Evolutionary conservation across 1,140 invertebrate genomes (phyloP).

Genomic region (Cydia amplana): DNA sequence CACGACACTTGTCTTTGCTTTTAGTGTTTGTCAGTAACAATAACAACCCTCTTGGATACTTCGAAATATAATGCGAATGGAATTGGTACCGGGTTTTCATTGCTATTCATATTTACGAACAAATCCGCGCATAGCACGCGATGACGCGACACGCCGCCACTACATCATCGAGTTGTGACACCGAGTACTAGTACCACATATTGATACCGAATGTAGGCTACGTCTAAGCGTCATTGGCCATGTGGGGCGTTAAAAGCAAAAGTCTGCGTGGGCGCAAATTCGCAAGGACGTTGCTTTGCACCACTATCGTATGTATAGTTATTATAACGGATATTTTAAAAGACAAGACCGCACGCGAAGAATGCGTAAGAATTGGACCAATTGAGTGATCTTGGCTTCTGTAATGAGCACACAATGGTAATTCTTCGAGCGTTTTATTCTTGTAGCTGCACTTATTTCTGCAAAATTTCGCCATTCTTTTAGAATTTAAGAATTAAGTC

Average conservation of each 20-base stretch:
- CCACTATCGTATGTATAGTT: constrained; percentile 8
- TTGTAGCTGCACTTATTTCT: neutral
- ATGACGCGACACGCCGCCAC: neutral
- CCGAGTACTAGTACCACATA: neutral
- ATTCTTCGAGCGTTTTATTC: neutral
- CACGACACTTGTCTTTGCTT: too few species aligned
- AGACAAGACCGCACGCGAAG: neutral
- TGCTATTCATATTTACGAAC: too few species aligned
- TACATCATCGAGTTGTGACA: neutral
- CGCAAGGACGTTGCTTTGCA: constrained; percentile 23
- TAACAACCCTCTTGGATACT: too few species aligned
- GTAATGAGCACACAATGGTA: neutral
- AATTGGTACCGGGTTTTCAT: too few species aligned
- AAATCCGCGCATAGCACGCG: neutral
- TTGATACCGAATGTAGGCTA: constrained; percentile 24
- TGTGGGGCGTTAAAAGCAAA: constrained; percentile 25
- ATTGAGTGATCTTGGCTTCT: neutral
- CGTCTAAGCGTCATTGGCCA: constrained; percentile 21
- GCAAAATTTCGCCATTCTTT: too few species aligned
- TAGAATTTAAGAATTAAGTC: too few species aligned
- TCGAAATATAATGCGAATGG: too few species aligned
- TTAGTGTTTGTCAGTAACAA: too few species aligned
- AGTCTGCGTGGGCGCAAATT: constrained; percentile 24
- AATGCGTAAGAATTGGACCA: neutral
- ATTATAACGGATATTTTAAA: constrained; percentile 4